These are phyloP conservation scores for Drosophila niveifrons DNA, from an alignment of 2,888 invertebrate species.

Conservation along the genomic window DNA sequence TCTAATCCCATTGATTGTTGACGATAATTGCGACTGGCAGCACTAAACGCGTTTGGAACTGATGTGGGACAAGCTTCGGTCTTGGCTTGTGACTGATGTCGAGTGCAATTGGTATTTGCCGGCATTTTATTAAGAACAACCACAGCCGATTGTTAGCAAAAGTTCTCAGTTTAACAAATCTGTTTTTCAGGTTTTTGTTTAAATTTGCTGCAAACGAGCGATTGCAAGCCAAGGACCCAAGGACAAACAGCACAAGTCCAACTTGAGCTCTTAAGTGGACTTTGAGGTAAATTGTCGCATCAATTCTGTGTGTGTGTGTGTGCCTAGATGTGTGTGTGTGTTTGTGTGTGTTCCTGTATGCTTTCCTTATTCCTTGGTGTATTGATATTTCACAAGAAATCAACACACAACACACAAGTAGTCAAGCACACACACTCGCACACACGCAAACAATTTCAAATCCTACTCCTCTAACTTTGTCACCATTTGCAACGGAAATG, in stretches of 20 bases:
- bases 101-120: constrained; percentile 10
- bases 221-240: constrained; percentile 21
- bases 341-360: constrained; percentile 35
- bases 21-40: constrained; percentile 73
- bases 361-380: constrained; percentile 69
- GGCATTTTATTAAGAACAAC: constrained; percentile 47
- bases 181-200: constrained; percentile 57
- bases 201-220: constrained; percentile 54
- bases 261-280: constrained; percentile 66
- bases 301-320: constrained; percentile 36
- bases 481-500: constrained; percentile 84
- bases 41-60: constrained; percentile 49
- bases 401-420: constrained; percentile 73
- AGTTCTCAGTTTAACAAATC: constrained; percentile 40
- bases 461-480: constrained; percentile 60
- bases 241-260: constrained; percentile 37
- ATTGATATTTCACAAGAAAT: constrained; percentile 81
- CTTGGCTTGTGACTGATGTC: constrained; percentile 14
- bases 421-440: constrained; percentile 33
- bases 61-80: constrained; percentile 22
- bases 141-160: constrained; percentile 22
- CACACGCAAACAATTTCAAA: constrained; percentile 43
- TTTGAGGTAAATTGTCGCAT: constrained; percentile 61
- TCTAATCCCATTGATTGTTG: constrained; percentile 72
- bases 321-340: background rate